Evolutionary conservation across 2,797 vertebrate species (phyloP).

Genomic region (Sternotherus odoratus): DNA sequence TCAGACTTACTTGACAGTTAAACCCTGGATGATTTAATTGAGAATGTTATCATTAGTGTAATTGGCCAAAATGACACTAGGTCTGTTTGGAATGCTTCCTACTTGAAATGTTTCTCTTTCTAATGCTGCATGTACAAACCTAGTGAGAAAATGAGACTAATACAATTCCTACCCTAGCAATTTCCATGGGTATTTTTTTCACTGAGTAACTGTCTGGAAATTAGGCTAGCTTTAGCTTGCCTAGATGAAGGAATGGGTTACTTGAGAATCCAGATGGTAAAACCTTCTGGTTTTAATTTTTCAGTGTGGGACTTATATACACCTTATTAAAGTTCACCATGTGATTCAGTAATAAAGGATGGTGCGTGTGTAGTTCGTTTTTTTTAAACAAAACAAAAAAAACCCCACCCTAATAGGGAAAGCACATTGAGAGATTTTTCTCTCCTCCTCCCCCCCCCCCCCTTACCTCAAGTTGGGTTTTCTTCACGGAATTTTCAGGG

Average conservation of each 20-base stretch:
- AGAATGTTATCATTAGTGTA: constrained; percentile 72
- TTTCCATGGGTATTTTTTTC: constrained; percentile 22
- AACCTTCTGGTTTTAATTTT: constrained; percentile 42
- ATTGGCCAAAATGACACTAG: constrained; percentile 62
- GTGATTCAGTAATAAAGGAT: constrained; percentile 52
- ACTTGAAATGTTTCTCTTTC: constrained; percentile 43
- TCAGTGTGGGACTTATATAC: constrained; percentile 16
- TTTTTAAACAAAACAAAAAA: not conserved
- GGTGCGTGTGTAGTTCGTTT: not conserved
- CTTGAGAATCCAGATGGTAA: constrained; percentile 53
- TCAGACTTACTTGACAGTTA: constrained; percentile 65
- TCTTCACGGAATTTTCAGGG: too few species aligned
- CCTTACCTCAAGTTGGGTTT: not conserved
- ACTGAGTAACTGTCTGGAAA: constrained; percentile 12
- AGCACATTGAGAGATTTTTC: not conserved
- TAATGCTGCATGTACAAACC: constrained; percentile 12
- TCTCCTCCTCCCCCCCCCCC: too few species aligned
- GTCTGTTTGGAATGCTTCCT: constrained; percentile 52
- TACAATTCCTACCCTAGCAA: constrained; percentile 30
- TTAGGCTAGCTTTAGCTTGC: constrained; percentile 18
- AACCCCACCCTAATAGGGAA: not conserved
- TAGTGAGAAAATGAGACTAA: constrained; percentile 15
- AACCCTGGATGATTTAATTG: constrained; percentile 71
- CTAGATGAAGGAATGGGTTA: constrained; percentile 28
- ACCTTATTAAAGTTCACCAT: constrained; percentile 39